phyloP scores from a whole-genome alignment of 1,140 invertebrate species.

The Rhizoglyphus robini region DNA sequence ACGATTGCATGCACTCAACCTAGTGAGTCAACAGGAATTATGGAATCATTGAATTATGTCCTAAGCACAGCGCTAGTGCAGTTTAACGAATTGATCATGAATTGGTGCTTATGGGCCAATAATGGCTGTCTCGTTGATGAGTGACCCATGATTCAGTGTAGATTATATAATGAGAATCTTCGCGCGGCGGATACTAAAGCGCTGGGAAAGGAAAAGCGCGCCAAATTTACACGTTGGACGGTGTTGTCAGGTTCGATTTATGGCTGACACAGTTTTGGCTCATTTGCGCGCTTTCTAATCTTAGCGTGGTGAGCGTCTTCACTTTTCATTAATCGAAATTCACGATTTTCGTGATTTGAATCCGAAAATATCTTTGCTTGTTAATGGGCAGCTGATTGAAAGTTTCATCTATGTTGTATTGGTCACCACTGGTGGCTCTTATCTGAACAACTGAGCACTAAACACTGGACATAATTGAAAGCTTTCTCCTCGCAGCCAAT shows the following conservation, averaged over 20 bases:
- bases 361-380: conserved; percentile 6
- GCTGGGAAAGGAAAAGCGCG: too few species aligned
- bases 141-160: background rate
- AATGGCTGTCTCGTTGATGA: background rate
- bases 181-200: too few species aligned
- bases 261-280: background rate
- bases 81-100: background rate
- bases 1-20: too few species aligned
- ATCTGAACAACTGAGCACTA: too few species aligned
- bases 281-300: background rate
- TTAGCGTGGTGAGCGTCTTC: background rate
- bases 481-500: background rate
- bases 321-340: conserved; percentile 15
- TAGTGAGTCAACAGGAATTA: too few species aligned
- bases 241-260: too few species aligned
- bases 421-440: background rate
- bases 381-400: background rate
- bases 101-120: background rate
- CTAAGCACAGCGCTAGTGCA: too few species aligned
- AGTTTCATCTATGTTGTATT: background rate
- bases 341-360: conserved; percentile 12
- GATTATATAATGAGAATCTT: too few species aligned
- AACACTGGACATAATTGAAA: background rate
- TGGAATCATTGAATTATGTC: too few species aligned
- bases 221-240: too few species aligned